Evolutionary conservation across 2,888 invertebrate species (phyloP).

Genomic region (Camponotus fellah): DNA sequence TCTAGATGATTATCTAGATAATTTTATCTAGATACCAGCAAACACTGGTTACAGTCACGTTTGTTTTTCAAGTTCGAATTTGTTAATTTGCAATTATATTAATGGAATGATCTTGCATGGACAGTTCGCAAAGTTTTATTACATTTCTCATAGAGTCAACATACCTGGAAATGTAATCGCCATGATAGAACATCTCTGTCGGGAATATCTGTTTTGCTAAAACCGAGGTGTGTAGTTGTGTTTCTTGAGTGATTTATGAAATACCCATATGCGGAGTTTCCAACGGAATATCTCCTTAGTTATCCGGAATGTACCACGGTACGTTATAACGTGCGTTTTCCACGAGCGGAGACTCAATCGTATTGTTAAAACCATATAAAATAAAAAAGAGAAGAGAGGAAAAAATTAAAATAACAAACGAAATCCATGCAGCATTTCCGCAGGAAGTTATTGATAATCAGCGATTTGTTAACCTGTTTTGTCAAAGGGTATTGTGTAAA

Average conservation of each 20-base stretch:
- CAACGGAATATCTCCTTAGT: not conserved
- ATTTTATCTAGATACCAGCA: too few relatives aligned
- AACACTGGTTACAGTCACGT: too few relatives aligned
- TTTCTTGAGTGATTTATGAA: conserved; percentile 22
- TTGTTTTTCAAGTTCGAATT: not conserved
- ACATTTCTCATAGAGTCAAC: not conserved
- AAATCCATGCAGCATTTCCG: not conserved
- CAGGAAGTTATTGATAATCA: conserved; percentile 10
- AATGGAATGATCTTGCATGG: not conserved
- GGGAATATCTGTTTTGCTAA: not conserved
- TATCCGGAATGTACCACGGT: not conserved
- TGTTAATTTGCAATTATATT: not conserved
- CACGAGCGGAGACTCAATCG: not conserved
- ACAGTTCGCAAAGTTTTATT: not conserved
- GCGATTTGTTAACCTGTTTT: not conserved
- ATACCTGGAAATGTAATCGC: conserved; percentile 3
- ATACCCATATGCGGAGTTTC: conserved; percentile 21
- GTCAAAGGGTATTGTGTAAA: not conserved
- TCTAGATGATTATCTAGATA: too few relatives aligned
- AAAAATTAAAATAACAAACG: not conserved
- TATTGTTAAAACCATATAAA: too few relatives aligned
- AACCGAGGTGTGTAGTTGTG: not conserved
- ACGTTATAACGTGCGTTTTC: conserved; percentile 2
- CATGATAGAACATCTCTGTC: not conserved
- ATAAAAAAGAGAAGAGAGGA: not conserved